Percentiles rank a stretch among this genome's conserved stretches.
Evolutionary conservation across 2,113 vertebrate genomes (phyloP).

Genomic region (Crypturellus undulatus): DNA sequence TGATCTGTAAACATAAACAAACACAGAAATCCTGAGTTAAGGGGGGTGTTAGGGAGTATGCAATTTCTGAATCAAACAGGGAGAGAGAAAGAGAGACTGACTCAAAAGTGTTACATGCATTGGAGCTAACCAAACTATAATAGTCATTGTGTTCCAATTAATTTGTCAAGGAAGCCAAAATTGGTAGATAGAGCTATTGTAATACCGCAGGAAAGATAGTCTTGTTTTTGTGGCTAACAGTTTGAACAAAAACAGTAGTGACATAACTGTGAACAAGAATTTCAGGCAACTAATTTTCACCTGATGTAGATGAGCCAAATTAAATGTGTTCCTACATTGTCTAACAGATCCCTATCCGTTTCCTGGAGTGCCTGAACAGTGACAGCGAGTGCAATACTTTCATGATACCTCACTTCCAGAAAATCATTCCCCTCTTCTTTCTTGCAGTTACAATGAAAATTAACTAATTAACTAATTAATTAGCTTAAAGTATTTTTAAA

Average conservation of each 20-base stretch:
- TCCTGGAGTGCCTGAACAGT: not conserved
- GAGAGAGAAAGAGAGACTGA: not conserved
- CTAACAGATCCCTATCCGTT: not conserved
- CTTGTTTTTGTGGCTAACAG: not conserved
- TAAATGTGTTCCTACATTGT: not conserved
- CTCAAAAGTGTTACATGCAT: not conserved
- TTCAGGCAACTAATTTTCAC: not conserved
- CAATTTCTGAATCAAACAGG: not conserved
- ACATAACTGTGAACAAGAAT: not conserved
- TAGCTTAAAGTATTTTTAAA: not conserved
- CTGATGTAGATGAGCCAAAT: not conserved
- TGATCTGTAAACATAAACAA: constrained; percentile 86
- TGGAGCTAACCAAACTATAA: too few relatives aligned
- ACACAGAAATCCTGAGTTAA: not conserved
- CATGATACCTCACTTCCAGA: not conserved
- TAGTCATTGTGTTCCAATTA: too few relatives aligned
- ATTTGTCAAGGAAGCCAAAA: not conserved
- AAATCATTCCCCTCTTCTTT: not conserved
- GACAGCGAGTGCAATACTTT: not conserved
- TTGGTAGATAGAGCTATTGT: not conserved
- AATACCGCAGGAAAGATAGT: not conserved
- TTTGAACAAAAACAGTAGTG: not conserved
- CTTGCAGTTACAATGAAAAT: not conserved
- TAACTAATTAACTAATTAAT: not conserved
- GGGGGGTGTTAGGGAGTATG: not conserved